phyloP scores from a whole-genome alignment of 2,797 vertebrate species.

The Chaunax sp. region DNA sequence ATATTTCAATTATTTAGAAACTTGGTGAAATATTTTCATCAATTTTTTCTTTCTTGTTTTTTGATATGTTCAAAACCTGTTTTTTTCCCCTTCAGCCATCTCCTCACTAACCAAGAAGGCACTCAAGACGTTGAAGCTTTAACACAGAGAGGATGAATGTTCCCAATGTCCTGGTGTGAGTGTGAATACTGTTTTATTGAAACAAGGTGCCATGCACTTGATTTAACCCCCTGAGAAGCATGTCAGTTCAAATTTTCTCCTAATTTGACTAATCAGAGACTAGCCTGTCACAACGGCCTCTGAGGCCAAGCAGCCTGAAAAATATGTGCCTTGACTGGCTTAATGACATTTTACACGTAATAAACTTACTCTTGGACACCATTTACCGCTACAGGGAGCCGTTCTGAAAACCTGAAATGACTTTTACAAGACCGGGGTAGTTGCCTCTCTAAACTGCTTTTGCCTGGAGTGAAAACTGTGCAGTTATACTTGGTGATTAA shows the following conservation, averaged over 20 bases:
- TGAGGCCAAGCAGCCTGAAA: conserved; percentile 59
- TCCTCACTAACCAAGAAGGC: background rate
- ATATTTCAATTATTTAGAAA: background rate
- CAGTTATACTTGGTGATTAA: conserved; percentile 15
- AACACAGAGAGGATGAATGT: conserved; percentile 46
- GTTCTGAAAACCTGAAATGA: conserved; percentile 63
- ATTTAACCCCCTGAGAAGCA: conserved; percentile 59
- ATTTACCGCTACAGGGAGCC: conserved; percentile 70
- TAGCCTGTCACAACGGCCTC: conserved; percentile 57
- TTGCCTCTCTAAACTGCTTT: conserved; percentile 46
- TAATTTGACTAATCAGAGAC: conserved; percentile 72
- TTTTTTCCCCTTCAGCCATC: conserved; percentile 9
- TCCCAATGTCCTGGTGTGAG: conserved; percentile 41
- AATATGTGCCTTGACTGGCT: conserved; percentile 66
- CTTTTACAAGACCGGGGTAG: conserved; percentile 71
- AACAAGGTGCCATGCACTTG: conserved; percentile 64
- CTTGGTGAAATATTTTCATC: background rate
- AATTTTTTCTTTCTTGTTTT: background rate
- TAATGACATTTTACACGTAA: conserved; percentile 81
- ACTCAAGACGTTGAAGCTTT: conserved; percentile 24
- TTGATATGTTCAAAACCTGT: background rate
- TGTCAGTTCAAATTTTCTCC: conserved; percentile 52
- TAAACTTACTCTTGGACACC: conserved; percentile 71
- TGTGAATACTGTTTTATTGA: conserved; percentile 59
- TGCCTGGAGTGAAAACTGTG: conserved; percentile 23